Evolutionary conservation across 2,113 vertebrate species (phyloP), one percentile per base, ranked within the genome.

Genomic region (Crotophaga sulcirostris): DNA sequence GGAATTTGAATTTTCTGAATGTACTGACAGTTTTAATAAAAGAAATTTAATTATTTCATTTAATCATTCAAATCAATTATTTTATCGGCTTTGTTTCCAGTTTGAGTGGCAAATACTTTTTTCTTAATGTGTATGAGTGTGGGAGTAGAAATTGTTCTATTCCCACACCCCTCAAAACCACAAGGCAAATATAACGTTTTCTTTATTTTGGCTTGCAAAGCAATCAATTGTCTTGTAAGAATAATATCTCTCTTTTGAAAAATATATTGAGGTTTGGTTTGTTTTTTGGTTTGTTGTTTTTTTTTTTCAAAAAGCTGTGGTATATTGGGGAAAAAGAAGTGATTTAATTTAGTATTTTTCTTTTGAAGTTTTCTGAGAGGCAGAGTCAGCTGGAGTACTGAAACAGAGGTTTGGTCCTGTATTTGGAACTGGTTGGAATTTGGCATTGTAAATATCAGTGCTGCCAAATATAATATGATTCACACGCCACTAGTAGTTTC

Each of bases 391-490:
- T 79, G 49, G 13, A 90, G 45, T 63, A 56, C 49, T 82, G 40
- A 93, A 87, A 6, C 67, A 86, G 89, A 74, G 38, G 51, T 76
- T 96, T 83, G 77, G 63, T 67, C 67, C 44, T 8, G 7, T 58
- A 11, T 86, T 94, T 88, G 59, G n/a, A 69, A 76, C 29, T 69
- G 75, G 90, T 25, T 69, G 63, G 51, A 85, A 52, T 80, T 94
- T 95, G 90, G 91, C 91, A 93, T 58, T 79, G 51, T 77, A n/a
- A 90, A 16, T 62, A 60, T 45, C 66, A 83, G 36, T 85, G 45
- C 70, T 94, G 84, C 89, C 84, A 94, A 90, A 83, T 70, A 66
- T 3, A 89, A 69, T 66, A 82, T 76, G 78, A 90, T 93, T 96
- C 89, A 83, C 70, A 64, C 67, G 58, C 84, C 70, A 58, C 89